Evolutionary conservation across 2,888 invertebrate species (phyloP), one percentile per base, ranked within the genome.

Genomic region (Crematogaster levior): DNA sequence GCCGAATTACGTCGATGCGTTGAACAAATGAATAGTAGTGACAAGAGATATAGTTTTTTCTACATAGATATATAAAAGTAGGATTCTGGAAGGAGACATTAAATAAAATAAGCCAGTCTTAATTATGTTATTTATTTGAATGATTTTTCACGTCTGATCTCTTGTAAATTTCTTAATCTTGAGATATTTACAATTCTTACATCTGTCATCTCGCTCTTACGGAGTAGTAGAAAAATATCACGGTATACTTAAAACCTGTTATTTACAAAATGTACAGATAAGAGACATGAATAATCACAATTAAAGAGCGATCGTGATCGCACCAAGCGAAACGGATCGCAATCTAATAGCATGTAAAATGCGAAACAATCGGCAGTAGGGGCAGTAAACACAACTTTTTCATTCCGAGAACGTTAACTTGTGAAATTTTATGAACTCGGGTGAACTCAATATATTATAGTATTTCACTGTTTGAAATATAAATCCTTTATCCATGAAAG

Each of bases 141-240:
- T 75, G 63, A 63, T 58, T 68, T n/a, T 82, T 84, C 68, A 73
- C 82, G 34, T 75, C 72, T 63, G 60, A 63, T 37, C 65, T 81
- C 46, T 61, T 61, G 46, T 85, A 84, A 84, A 70, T 34, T 84
- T 82, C 75, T 87, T 85, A 86, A 81, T 77, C 65, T 84, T 68
- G 84, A 90, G 84, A 86, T 92, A 92, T 92, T 89, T 92, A 92
- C 92, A 92, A 80, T 82, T 72, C 85, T 63, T 63, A 70, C 61
- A 61, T 82, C 73, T 72, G 73, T 60, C 72, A 65, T 68, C 81
- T 84, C 82, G 73, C 77, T 81, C 80, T 86, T 84, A 85, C 73
- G 86, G 84, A 73, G 90, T 91, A 92, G 94, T 94, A 94, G 92
- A 94, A 94, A 94, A 94, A 94, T 94, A 94, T 94, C 92, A 94